phyloP scores from a whole-genome alignment of 2,888 invertebrate species.

The Athripsodes cinereus region DNA sequence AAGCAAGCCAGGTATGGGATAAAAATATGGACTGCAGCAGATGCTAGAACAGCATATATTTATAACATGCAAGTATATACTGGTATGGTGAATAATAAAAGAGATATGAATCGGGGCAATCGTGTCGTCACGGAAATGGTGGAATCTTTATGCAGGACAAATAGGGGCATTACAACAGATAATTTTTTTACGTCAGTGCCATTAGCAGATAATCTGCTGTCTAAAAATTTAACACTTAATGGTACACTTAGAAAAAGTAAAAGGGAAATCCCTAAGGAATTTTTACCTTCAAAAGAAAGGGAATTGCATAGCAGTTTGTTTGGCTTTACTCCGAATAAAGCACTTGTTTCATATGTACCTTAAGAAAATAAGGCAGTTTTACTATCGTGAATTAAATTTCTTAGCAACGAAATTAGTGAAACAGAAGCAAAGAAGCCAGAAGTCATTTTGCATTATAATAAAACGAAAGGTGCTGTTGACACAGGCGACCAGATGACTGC shows the following conservation, averaged over 20 bases:
- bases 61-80: conserved; percentile 13
- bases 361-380: neutral
- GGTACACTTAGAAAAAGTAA: conserved; percentile 13
- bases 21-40: conserved; percentile 17
- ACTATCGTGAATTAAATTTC: conserved; percentile 1
- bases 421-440: conserved; percentile 1
- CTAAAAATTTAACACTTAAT: conserved; percentile 12
- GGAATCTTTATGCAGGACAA: conserved; percentile 12
- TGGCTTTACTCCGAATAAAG: conserved; percentile 6
- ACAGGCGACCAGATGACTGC: conserved; percentile 14
- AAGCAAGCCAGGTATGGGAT: conserved; percentile 19
- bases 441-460: conserved; percentile 11
- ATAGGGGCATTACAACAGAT: conserved; percentile 15
- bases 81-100: conserved; percentile 11
- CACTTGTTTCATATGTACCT: conserved; percentile 9
- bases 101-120: conserved; percentile 16
- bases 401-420: neutral
- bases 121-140: conserved; percentile 18
- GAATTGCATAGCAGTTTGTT: conserved; percentile 2
- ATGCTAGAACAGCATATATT: conserved; percentile 16
- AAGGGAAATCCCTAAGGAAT: conserved; percentile 9
- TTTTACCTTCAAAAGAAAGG: conserved; percentile 5
- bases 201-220: conserved; percentile 10
- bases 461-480: conserved; percentile 13
- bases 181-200: conserved; percentile 18